These are phyloP conservation scores for Cyprinodon tularosa DNA, from an alignment of 2,113 vertebrate species.

Conservation along the genomic window DNA sequence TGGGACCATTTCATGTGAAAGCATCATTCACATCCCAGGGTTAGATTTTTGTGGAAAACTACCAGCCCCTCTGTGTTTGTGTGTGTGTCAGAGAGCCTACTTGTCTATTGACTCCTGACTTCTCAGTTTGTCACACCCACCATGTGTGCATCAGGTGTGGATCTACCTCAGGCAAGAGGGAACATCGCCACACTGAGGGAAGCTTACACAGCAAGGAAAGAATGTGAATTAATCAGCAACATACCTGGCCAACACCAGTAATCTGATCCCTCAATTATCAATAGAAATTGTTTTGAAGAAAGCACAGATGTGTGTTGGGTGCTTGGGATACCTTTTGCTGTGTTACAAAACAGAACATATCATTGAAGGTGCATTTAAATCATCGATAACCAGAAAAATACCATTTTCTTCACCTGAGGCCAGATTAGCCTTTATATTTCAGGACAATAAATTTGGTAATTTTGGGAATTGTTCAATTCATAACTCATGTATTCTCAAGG, in stretches of 20 bases:
- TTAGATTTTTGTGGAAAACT: constrained; percentile 73
- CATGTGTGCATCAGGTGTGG: constrained; percentile 69
- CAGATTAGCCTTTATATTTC: too few relatives aligned
- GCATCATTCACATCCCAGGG: constrained; percentile 68
- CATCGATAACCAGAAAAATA: background rate
- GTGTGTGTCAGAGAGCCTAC: constrained; percentile 26
- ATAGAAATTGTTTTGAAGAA: background rate
- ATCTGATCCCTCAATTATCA: background rate
- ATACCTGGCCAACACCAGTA: background rate
- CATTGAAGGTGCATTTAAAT: background rate
- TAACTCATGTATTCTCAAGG: too few relatives aligned
- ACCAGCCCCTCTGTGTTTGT: constrained; percentile 30
- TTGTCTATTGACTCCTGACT: constrained; percentile 39
- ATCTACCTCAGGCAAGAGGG: constrained; percentile 46
- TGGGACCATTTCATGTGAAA: constrained; percentile 61
- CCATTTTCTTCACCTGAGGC: too few relatives aligned
- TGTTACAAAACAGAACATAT: background rate
- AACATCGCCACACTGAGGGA: constrained; percentile 9
- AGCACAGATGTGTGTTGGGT: background rate
- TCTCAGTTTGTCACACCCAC: constrained; percentile 51
- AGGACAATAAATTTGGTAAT: too few relatives aligned
- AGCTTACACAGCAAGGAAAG: constrained; percentile 12
- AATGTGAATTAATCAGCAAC: constrained; percentile 30
- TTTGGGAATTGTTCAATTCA: too few relatives aligned
- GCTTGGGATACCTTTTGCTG: background rate